Percentiles rank a stretch among this genome's conserved stretches.
These are phyloP conservation scores for Petrosia ficiformis DNA, from an alignment of 37 sponge, comb jelly and placozoan genomes.

Conservation along the genomic window DNA sequence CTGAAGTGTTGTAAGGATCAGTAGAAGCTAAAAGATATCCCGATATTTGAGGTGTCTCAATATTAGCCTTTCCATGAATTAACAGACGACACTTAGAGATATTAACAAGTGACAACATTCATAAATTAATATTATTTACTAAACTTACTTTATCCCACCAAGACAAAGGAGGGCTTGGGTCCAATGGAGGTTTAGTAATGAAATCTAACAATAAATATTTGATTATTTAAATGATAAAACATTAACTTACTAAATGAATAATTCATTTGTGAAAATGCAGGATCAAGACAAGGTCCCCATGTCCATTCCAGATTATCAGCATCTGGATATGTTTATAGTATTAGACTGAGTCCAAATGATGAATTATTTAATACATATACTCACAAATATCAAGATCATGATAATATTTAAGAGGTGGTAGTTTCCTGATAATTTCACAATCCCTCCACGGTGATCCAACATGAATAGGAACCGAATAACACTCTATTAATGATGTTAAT, in stretches of 20 bases:
- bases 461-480: conserved; percentile 24
- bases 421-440: conserved; percentile 44
- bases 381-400: conserved; percentile 74
- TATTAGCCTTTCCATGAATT: conserved; percentile 67
- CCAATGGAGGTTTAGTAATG: conserved; percentile 63
- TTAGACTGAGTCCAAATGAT: conserved; percentile 1
- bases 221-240: neutral
- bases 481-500: conserved; percentile 26
- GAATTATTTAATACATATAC: neutral
- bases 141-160: conserved; percentile 87
- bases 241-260: conserved; percentile 57
- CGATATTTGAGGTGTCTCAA: conserved; percentile 33
- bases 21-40: conserved; percentile 58
- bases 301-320: conserved; percentile 23
- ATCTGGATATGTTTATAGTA: conserved; percentile 14
- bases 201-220: conserved; percentile 36
- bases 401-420: conserved; percentile 86
- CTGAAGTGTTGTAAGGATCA: conserved; percentile 83
- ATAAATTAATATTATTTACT: neutral
- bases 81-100: conserved; percentile 70
- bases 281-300: conserved; percentile 77
- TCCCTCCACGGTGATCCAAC: conserved; percentile 68
- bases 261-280: conserved; percentile 72
- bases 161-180: conserved; percentile 87
- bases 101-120: neutral